Conservation (phyloP, 2,888 invertebrate species). For the Peribatodes rhomboidaria region DNA sequence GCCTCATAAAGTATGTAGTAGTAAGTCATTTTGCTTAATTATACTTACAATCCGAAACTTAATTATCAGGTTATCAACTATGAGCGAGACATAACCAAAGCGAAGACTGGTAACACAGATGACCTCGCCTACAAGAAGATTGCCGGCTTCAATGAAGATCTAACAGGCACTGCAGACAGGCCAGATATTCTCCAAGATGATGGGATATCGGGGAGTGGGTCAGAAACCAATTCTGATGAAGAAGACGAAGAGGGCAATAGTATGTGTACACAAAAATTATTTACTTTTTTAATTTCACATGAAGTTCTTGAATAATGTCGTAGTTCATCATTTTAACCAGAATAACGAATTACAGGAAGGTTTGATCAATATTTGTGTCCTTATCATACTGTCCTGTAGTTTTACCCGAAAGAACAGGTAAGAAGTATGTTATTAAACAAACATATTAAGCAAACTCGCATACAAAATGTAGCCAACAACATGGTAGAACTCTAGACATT, state of each 20-base stretch:
- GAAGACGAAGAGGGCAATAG: constrained; percentile 57
- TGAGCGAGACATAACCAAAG: constrained; percentile 94
- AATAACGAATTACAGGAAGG: no score
- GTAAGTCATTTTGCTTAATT: neutral
- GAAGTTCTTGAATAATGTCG: no score
- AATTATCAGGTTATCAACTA: constrained; percentile 91
- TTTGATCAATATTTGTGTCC: no score
- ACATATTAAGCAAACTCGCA: no score
- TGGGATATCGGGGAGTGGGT: constrained; percentile 67
- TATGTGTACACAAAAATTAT: constrained; percentile 32
- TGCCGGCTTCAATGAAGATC: constrained; percentile 92
- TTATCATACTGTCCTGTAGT: no score
- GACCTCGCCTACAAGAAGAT: constrained; percentile 95
- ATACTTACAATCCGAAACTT: neutral
- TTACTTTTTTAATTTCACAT: no score
- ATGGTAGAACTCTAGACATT: no score
- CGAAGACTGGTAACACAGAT: constrained; percentile 90
- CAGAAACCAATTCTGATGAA: constrained; percentile 65
- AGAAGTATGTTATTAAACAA: no score
- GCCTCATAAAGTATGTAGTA: no score
- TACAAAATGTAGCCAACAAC: no score
- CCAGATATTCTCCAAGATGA: constrained; percentile 88
- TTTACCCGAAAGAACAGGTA: no score
- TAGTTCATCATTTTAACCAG: no score
- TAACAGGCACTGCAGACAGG: constrained; percentile 90